Conservation (phyloP, 2,888 invertebrate genomes). For the Liopterus haemorrhoidalis region DNA sequence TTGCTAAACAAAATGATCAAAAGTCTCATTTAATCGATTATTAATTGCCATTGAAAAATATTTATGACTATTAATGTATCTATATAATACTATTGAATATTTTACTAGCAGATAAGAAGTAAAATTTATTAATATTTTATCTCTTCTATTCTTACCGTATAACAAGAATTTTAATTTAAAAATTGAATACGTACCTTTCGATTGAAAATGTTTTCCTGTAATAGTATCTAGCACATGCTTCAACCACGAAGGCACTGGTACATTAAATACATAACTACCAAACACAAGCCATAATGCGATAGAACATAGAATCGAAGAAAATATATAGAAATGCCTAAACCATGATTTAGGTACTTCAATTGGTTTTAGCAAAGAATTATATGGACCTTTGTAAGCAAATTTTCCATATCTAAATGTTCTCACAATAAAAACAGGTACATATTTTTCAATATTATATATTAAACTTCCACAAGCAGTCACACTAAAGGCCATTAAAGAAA, state of each 20-base stretch:
- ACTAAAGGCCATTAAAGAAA: constrained; percentile 33
- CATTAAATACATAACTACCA: constrained; percentile 49
- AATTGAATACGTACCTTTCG: constrained; percentile 48
- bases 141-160: no score
- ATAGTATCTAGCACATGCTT: constrained; percentile 47
- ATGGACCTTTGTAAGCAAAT: constrained; percentile 54
- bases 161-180: constrained; percentile 3
- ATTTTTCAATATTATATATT: constrained; percentile 59
- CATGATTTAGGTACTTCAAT: constrained; percentile 72
- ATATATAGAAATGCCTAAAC: constrained; percentile 75
- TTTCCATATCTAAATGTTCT: constrained; percentile 70
- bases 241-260: constrained; percentile 49
- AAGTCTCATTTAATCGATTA: no score
- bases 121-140: no score
- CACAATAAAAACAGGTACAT: constrained; percentile 59
- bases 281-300: constrained; percentile 48
- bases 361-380: constrained; percentile 41
- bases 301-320: constrained; percentile 57
- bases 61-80: not conserved
- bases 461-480: constrained; percentile 55
- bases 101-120: no score
- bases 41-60: no score
- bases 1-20: no score
- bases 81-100: no score
- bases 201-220: constrained; percentile 43